Evolutionary conservation across 2,797 vertebrate species (phyloP), one percentile per base, ranked within the genome.

Genomic region (Eupleurogrammus muticus): DNA sequence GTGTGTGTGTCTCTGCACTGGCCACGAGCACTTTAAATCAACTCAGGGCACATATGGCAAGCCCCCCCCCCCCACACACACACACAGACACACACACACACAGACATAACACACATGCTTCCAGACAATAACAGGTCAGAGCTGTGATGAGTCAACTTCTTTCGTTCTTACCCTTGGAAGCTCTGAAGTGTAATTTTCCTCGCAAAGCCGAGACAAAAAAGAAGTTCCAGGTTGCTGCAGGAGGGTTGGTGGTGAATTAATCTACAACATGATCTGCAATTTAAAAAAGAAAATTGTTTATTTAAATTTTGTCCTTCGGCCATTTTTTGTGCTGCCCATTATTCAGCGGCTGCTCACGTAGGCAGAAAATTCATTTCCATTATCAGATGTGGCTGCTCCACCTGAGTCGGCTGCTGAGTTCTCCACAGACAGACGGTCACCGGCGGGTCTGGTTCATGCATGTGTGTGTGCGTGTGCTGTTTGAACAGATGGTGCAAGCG

Each of bases 1-100:
- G n/a, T n/a, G n/a, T n/a, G n/a, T n/a, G n/a, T n/a, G n/a, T n/a
- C n/a, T n/a, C n/a, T n/a, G n/a, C n/a, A 82, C 81, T 89, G 82
- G 83, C 87, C 87, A 86, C 82, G 80, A 74, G 80, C 74, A 51
- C 87, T 86, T 75, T 92, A 93, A 94, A 93, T 90, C 85, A 89
- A 77, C 74, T 84, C 83, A 83, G 80, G 83, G 75, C 83, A 86
- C 85, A 91, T 89, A 87, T 91, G 89, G 85, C 75, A 81, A 75
- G 44, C n/a, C n/a, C n/a, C n/a, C n/a, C n/a, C n/a, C n/a, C n/a
- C n/a, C n/a, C 65, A 73, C 40, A 19, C 19, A 21, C 46, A 69
- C 50, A 78, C 46, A 59, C 59, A 75, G 64, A 67, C 70, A 66
- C 57, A 66, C 52, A 54, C 44, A 69, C 38, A 21, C 55, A 49